Conservation (phyloP, 2,113 vertebrate genomes). For the Stercorarius parasiticus region DNA sequence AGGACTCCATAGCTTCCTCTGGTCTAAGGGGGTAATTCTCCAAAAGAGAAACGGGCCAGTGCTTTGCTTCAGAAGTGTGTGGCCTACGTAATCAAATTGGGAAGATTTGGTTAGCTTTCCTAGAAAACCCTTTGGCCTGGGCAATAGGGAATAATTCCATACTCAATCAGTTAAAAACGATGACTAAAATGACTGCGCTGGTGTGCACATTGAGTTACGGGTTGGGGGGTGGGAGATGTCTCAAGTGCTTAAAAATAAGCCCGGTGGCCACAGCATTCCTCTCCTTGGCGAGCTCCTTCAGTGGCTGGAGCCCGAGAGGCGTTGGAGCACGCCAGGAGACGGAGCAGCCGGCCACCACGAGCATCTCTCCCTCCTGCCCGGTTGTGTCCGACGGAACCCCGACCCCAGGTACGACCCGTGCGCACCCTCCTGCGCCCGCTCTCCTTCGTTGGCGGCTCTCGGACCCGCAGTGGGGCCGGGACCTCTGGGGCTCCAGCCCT, state of each 20-base stretch:
- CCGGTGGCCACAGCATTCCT: too few species aligned
- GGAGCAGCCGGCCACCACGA: rapidly evolving
- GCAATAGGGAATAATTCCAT: background rate
- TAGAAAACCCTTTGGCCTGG: background rate
- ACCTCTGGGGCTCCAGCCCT: too few species aligned
- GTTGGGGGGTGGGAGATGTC: background rate
- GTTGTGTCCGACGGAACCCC: background rate
- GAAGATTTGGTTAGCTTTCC: background rate
- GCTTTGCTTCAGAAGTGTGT: background rate
- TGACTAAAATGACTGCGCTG: background rate
- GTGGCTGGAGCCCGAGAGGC: background rate
- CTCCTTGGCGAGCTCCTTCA: background rate
- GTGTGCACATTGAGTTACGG: too few species aligned
- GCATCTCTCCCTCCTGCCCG: background rate
- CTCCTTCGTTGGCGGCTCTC: rapidly evolving
- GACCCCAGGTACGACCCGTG: too few species aligned
- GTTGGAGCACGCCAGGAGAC: background rate
- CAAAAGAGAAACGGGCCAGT: background rate
- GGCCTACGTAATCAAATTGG: rapidly evolving
- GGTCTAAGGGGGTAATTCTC: background rate
- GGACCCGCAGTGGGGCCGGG: rapidly evolving
- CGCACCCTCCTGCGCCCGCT: rapidly evolving
- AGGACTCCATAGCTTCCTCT: background rate
- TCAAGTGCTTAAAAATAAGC: background rate
- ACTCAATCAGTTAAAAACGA: background rate